A percentile compares a stretch with the other conserved stretches of the same genome.
These are phyloP conservation scores for Allacma fusca DNA, from an alignment of 2,888 invertebrate genomes.

Conservation along the genomic window DNA sequence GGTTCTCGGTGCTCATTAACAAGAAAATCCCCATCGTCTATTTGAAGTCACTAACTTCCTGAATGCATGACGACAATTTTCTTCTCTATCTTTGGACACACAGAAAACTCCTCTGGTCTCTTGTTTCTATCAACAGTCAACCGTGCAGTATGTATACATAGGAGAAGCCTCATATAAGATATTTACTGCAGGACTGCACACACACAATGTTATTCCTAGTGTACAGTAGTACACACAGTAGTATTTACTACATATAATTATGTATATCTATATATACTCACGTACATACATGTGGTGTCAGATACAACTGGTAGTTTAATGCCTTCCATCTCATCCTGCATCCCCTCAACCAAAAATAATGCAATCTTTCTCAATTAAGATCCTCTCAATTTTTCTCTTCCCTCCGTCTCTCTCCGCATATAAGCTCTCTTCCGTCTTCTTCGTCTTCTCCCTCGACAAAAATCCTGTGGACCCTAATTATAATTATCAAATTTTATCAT, in stretches of 20 bases:
- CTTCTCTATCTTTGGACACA: conserved; percentile 4
- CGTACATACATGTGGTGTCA: too few relatives aligned
- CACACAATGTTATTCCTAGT: background rate
- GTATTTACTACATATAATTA: too few relatives aligned
- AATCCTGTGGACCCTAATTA: conserved; percentile 36
- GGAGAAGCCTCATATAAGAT: background rate
- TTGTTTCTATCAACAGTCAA: background rate
- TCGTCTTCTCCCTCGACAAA: conserved; percentile 18
- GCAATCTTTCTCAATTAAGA: conserved; percentile 38
- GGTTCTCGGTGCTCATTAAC: conserved; percentile 25
- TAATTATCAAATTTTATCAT: conserved; percentile 42
- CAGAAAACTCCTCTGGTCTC: background rate
- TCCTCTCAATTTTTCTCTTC: conserved; percentile 1
- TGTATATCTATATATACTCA: too few relatives aligned
- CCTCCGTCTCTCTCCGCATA: conserved; percentile 4
- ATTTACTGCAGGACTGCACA: background rate
- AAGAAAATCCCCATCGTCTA: conserved; percentile 11
- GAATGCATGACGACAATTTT: conserved; percentile 12
- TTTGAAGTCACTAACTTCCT: conserved; percentile 9
- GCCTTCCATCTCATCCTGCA: conserved; percentile 6
- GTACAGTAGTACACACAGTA: too few relatives aligned
- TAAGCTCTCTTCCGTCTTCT: conserved; percentile 26
- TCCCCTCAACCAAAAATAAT: conserved; percentile 23
- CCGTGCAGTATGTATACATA: background rate
- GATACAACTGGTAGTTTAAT: background rate